Conservation (phyloP, 2,888 invertebrate species). For the Leucania comma region DNA sequence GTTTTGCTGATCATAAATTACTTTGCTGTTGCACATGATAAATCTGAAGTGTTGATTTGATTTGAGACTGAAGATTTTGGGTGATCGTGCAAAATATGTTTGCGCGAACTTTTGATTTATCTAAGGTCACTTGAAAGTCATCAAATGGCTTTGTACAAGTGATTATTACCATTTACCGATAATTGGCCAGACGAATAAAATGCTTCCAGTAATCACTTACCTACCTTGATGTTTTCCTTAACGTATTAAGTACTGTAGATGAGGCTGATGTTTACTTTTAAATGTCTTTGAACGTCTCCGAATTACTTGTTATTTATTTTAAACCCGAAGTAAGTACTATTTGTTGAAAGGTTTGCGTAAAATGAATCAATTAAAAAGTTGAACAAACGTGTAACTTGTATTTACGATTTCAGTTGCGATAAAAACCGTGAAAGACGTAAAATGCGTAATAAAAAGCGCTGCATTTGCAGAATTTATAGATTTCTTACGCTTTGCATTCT, state of each 20-base stretch:
- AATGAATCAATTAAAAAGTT: constrained; percentile 29
- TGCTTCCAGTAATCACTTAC: neutral
- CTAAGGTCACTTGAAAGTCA: neutral
- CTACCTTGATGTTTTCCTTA: neutral
- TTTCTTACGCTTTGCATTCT: constrained; percentile 28
- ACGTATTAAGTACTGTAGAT: neutral
- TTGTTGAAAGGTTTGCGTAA: neutral
- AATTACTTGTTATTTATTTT: neutral
- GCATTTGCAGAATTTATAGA: constrained; percentile 18
- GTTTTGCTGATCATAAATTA: constrained; percentile 37
- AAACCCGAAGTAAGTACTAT: neutral
- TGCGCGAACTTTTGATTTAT: constrained; percentile 10
- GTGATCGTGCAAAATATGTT: neutral
- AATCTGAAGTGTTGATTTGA: constrained; percentile 11
- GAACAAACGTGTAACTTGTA: constrained; percentile 6
- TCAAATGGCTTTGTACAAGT: constrained; percentile 11
- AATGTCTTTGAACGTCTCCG: neutral
- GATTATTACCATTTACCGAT: neutral
- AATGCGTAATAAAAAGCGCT: constrained; percentile 15
- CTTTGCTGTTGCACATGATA: constrained; percentile 14
- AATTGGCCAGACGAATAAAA: neutral
- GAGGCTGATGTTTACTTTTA: neutral
- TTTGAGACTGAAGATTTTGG: neutral
- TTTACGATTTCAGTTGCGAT: constrained; percentile 33
- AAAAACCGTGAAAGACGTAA: constrained; percentile 18